phyloP scores from a whole-genome alignment of 2,797 vertebrate species.

The Neopelma chrysocephalum region DNA sequence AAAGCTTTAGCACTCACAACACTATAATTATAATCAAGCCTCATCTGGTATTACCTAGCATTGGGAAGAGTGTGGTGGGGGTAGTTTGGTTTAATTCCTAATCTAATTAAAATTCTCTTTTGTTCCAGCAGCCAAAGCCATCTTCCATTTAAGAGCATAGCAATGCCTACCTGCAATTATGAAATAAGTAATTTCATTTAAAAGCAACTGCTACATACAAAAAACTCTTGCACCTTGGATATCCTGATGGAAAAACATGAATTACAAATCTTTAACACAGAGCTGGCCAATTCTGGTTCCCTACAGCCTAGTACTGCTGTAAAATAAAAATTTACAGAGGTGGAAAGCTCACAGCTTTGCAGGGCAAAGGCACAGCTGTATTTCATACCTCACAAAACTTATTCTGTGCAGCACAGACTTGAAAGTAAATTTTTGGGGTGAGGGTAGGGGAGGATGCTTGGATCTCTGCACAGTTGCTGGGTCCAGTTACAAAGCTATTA shows the following conservation, averaged over 20 bases:
- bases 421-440: background rate
- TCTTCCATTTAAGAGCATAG: background rate
- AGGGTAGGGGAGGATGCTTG: background rate
- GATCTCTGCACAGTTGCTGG: background rate
- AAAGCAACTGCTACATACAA: background rate
- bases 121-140: background rate
- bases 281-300: background rate
- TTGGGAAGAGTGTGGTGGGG: background rate
- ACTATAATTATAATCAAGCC: background rate
- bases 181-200: background rate
- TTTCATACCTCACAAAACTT: background rate
- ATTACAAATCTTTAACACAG: background rate
- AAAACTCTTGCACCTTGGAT: background rate
- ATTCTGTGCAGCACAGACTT: background rate
- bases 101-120: constrained; percentile 20
- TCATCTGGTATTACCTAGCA: background rate
- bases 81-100: background rate
- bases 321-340: background rate
- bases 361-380: background rate
- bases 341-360: background rate
- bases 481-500: background rate
- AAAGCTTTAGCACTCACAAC: background rate
- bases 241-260: background rate
- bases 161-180: background rate
- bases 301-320: background rate